These are phyloP conservation scores for Watsonalla binaria DNA, from an alignment of 2,888 invertebrate genomes.

Conservation along the genomic window DNA sequence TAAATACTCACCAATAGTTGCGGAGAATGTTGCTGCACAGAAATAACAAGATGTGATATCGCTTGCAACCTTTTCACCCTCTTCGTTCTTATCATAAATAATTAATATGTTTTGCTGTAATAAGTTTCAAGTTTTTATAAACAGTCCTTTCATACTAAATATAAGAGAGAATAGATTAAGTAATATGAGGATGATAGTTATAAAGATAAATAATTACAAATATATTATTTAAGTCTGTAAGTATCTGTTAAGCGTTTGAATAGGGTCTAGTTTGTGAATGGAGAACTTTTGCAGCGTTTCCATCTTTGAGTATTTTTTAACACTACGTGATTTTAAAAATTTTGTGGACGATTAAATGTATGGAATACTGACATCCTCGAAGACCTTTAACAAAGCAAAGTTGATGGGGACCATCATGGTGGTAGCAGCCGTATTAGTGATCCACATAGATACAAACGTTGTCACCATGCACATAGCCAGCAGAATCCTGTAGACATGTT, in stretches of 20 bases:
- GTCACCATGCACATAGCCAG: slow-evolving; percentile 89
- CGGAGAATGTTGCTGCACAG: slow-evolving; percentile 85
- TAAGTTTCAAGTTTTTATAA: background rate
- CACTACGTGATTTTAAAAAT: no score
- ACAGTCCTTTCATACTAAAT: background rate
- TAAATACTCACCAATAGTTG: slow-evolving; percentile 77
- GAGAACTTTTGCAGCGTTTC: no score
- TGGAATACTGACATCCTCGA: slow-evolving; percentile 80
- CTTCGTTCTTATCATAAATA: slow-evolving; percentile 62
- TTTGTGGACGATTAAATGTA: background rate
- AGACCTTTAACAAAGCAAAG: slow-evolving; percentile 86
- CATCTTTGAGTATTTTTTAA: no score
- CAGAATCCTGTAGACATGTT: slow-evolving; percentile 78
- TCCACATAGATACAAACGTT: slow-evolving; percentile 96
- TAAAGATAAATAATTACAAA: no score
- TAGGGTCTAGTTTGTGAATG: no score
- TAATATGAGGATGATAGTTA: background rate
- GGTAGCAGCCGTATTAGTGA: slow-evolving; percentile 93
- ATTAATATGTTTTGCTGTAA: slow-evolving; percentile 76
- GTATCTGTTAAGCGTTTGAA: no score
- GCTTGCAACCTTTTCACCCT: slow-evolving; percentile 71
- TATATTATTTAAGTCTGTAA: no score
- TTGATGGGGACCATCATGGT: slow-evolving; percentile 95
- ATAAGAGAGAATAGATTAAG: background rate
- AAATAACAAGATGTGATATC: slow-evolving; percentile 87